Percentiles rank a stretch among this genome's conserved stretches.
Conservation (phyloP, 64 coral and sea anemone species). For the Stichodactyla mertensii region DNA sequence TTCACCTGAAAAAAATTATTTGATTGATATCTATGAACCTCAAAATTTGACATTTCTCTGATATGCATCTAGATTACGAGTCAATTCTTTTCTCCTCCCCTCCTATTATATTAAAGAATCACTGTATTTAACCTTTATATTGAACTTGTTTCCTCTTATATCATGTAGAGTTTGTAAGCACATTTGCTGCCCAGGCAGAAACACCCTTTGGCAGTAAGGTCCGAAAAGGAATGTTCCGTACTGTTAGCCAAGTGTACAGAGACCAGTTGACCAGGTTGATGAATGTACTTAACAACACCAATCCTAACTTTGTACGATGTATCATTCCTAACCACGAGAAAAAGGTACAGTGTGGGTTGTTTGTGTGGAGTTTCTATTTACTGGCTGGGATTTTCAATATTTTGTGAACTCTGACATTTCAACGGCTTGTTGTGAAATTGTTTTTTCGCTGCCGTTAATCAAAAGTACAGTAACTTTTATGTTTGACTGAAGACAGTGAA, state of each 20-base stretch:
- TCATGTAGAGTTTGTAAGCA: slow-evolving; percentile 75
- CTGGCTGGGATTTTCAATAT: not conserved
- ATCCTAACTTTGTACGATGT: slow-evolving; percentile 96
- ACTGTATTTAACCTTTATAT: not conserved
- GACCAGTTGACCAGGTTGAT: slow-evolving; percentile 89
- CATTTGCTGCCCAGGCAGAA: slow-evolving; percentile 73
- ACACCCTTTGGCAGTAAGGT: slow-evolving; percentile 98
- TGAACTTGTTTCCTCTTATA: not conserved
- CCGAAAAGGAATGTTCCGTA: slow-evolving; percentile 97
- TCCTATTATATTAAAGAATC: no score
- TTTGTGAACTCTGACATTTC: no score
- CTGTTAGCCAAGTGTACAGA: slow-evolving; percentile 91
- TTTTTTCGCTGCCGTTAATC: not conserved
- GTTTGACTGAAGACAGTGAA: no score
- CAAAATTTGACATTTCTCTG: no score
- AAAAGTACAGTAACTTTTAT: not conserved
- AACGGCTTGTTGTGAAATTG: no score
- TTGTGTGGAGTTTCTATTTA: not conserved
- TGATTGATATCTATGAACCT: no score
- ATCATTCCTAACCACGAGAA: slow-evolving; percentile 99
- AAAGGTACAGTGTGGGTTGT: slow-evolving; percentile 41
- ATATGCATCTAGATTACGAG: no score
- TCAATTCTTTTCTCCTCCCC: no score
- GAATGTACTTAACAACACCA: slow-evolving; percentile 81
- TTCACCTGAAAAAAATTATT: no score